A percentile compares a stretch with the other conserved stretches of the same genome.
phyloP scores from a whole-genome alignment of 2,888 invertebrate genomes.

The Leucophenga maculata region DNA sequence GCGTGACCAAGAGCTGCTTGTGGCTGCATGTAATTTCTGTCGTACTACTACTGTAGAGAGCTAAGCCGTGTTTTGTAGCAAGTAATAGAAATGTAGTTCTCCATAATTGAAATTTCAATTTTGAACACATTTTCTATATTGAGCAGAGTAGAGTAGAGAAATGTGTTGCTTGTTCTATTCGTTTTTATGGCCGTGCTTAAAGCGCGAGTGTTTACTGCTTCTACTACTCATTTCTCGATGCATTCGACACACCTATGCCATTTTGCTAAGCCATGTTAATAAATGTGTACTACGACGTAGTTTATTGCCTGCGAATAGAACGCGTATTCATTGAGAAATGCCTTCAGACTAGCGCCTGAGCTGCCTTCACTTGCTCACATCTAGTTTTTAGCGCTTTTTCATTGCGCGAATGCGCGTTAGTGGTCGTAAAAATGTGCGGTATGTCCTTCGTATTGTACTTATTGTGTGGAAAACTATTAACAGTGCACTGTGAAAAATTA shows the following conservation, averaged over 20 bases:
- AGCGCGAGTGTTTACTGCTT: neutral
- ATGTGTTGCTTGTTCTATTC: too few species aligned
- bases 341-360: too few species aligned
- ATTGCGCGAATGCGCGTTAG: constrained; percentile 47
- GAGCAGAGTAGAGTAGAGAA: constrained; percentile 38
- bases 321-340: neutral
- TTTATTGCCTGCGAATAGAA: constrained; percentile 45
- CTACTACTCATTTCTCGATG: neutral
- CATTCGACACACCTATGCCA: constrained; percentile 48
- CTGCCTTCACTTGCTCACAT: neutral
- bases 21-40: constrained; percentile 1
- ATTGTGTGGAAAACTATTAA: constrained; percentile 45
- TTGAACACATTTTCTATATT: constrained; percentile 50
- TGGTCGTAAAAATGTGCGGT: constrained; percentile 53
- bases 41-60: neutral
- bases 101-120: constrained; percentile 57
- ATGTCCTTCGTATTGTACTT: constrained; percentile 45
- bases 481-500: constrained; percentile 40
- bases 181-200: constrained; percentile 27
- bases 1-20: neutral
- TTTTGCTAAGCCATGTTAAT: constrained; percentile 56
- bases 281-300: constrained; percentile 55
- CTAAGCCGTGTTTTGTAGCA: constrained; percentile 20
- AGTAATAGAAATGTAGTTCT: neutral
- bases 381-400: constrained; percentile 39